Evolutionary conservation across 2,113 vertebrate species (phyloP).

Genomic region (Myrmophylax atrothorax): DNA sequence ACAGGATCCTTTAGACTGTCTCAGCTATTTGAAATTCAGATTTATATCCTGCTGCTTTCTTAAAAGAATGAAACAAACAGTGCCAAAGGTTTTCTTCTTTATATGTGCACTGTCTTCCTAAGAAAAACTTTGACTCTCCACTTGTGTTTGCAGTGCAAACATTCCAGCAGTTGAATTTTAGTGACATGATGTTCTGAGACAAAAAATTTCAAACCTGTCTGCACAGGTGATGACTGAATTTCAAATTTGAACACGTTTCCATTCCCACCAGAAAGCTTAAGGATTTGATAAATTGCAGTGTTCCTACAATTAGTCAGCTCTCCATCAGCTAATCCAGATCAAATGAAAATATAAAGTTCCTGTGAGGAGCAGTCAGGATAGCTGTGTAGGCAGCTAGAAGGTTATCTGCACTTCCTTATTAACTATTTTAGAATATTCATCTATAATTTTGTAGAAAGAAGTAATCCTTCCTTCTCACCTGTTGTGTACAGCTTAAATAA

Average conservation of each 20-base stretch:
- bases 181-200: neutral
- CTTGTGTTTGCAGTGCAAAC: constrained; percentile 15
- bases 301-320: neutral
- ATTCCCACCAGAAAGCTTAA: neutral
- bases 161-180: neutral
- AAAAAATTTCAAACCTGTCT: neutral
- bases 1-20: neutral
- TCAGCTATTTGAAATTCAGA: neutral
- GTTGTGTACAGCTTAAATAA: neutral
- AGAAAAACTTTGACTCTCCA: neutral
- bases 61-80: neutral
- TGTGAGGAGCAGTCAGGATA: neutral
- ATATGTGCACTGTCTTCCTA: neutral
- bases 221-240: neutral
- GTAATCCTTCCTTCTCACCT: neutral
- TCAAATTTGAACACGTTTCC: neutral
- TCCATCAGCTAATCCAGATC: neutral
- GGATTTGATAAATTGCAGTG: neutral
- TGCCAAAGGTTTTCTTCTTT: constrained; percentile 15
- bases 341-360: neutral
- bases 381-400: neutral
- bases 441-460: neutral
- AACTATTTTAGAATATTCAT: neutral
- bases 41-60: neutral
- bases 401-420: neutral